Conservation (phyloP, 2,888 invertebrate species). For the Mesopsocus fuscifrons region DNA sequence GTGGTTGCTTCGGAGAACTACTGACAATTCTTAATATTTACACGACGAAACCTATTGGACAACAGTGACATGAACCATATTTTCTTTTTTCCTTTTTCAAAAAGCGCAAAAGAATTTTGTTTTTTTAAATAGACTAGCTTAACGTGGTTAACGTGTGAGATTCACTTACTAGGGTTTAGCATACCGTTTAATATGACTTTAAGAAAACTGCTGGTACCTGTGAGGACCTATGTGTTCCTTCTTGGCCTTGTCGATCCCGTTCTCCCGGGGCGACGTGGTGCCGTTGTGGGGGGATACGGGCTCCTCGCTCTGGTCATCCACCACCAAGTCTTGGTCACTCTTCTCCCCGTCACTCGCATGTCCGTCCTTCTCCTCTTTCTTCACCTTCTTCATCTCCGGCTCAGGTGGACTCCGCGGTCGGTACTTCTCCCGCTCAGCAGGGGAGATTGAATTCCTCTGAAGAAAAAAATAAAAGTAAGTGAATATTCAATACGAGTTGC, state of each 20-base stretch:
- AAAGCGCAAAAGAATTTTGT: too few relatives aligned
- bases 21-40: too few relatives aligned
- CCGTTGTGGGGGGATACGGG: conserved; percentile 54
- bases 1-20: too few relatives aligned
- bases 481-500: background rate
- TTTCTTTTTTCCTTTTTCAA: too few relatives aligned
- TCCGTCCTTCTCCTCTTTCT: conserved; percentile 59
- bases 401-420: conserved; percentile 59
- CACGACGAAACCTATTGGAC: too few relatives aligned
- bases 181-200: too few relatives aligned
- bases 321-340: conserved; percentile 82
- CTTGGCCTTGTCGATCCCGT: conserved; percentile 65
- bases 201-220: too few relatives aligned
- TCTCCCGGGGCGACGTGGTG: conserved; percentile 75
- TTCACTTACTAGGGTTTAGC: too few relatives aligned
- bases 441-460: conserved; percentile 72
- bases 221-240: conserved; percentile 54
- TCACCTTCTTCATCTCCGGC: conserved; percentile 48
- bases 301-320: conserved; percentile 87
- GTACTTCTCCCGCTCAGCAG: conserved; percentile 65
- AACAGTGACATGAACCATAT: too few relatives aligned
- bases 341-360: conserved; percentile 72
- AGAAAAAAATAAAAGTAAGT: conserved; percentile 20
- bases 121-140: too few relatives aligned
- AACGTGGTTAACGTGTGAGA: too few relatives aligned